A percentile compares a stretch with the other conserved stretches of the same genome.
Conservation (phyloP, 2,113 vertebrate species). For the Otis tarda region DNA sequence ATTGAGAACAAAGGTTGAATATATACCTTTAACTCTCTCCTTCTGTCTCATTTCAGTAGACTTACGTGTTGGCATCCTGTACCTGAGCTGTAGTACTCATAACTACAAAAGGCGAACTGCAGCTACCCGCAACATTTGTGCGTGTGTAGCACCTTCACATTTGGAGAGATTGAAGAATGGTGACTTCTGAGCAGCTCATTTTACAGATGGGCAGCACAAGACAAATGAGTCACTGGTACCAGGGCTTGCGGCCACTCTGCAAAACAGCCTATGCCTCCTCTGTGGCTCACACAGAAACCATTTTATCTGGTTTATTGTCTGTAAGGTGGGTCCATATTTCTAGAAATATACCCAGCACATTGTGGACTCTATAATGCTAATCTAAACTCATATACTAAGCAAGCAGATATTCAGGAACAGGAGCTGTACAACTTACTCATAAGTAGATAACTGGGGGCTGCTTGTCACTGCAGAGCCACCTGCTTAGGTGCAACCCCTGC, state of each 20-base stretch:
- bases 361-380: not conserved
- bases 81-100: not conserved
- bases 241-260: accelerated
- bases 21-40: not conserved
- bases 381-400: not conserved
- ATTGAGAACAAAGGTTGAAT: not conserved
- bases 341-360: not conserved
- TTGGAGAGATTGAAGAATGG: not conserved
- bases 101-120: not conserved
- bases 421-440: not conserved
- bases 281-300: not conserved
- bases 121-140: not conserved
- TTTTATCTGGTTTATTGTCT: not conserved
- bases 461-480: slow-evolving; percentile 3
- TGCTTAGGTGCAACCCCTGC: not conserved
- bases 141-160: not conserved
- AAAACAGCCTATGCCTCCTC: not conserved
- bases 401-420: not conserved
- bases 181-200: not conserved
- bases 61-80: not conserved
- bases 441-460: not conserved
- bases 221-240: not conserved
- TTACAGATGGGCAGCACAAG: not conserved
- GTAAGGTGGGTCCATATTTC: not conserved
- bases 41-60: not conserved